phyloP scores from a whole-genome alignment of 2,113 vertebrate genomes.

The Ailuropoda melanoleuca region DNA sequence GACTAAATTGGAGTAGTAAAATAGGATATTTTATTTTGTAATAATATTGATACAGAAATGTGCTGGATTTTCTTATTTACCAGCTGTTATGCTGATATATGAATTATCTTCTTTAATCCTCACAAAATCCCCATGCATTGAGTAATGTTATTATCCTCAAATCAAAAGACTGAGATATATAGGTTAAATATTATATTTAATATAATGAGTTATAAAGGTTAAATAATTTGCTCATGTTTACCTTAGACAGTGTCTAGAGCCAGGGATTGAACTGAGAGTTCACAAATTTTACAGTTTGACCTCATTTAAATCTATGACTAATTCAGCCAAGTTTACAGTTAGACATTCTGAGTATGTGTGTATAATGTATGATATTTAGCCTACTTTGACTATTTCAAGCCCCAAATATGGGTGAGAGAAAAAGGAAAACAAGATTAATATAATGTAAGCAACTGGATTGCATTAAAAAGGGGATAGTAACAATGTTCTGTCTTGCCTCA shows the following conservation, averaged over 20 bases:
- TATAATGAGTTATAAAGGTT: background rate
- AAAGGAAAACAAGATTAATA: background rate
- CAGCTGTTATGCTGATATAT: background rate
- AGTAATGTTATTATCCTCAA: background rate
- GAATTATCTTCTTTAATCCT: background rate
- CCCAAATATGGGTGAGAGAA: background rate
- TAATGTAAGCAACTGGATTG: background rate
- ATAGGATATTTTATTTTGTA: background rate
- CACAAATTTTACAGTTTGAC: background rate
- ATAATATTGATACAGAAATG: background rate
- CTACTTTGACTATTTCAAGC: background rate
- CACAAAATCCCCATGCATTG: background rate
- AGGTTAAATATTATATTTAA: background rate
- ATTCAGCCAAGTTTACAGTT: background rate
- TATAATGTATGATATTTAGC: background rate
- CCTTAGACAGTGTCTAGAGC: background rate
- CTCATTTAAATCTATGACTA: background rate
- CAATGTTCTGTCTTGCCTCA: background rate
- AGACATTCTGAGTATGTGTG: background rate
- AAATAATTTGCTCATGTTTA: background rate
- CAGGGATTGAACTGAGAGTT: background rate
- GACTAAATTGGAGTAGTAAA: background rate
- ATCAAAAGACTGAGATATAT: background rate
- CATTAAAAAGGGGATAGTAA: background rate
- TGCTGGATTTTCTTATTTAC: background rate